phyloP scores from a whole-genome alignment of 2,113 vertebrate species.

The Aptenodytes patagonicus region DNA sequence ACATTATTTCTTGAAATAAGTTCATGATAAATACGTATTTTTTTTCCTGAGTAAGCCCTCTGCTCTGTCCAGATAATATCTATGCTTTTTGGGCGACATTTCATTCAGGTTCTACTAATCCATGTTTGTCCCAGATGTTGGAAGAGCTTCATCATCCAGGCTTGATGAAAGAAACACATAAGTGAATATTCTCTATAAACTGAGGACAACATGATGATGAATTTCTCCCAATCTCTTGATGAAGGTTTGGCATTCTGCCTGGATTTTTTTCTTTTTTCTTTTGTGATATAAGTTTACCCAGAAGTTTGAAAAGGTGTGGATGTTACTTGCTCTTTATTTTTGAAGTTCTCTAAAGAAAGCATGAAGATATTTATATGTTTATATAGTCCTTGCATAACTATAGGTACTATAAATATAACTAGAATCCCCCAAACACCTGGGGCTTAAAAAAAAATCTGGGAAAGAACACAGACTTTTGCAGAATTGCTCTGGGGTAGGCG shows the following conservation, averaged over 20 bases:
- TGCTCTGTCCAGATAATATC: neutral
- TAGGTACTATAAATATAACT: neutral
- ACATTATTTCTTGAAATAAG: neutral
- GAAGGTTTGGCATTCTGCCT: neutral
- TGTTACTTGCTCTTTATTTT: neutral
- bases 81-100: neutral
- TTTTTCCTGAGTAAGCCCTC: neutral
- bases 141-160: neutral
- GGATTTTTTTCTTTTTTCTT: accelerated
- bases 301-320: neutral
- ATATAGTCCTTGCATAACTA: neutral
- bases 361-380: neutral
- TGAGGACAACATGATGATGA: neutral
- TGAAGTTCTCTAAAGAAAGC: neutral
- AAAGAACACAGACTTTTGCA: neutral
- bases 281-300: neutral
- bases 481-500: neutral
- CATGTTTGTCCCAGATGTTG: neutral
- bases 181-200: neutral
- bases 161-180: neutral
- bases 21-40: no score
- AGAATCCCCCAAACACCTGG: neutral
- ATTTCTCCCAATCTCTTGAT: neutral
- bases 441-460: neutral
- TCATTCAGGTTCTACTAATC: neutral